Evolutionary conservation across 2,797 vertebrate species (phyloP), one percentile per base, ranked within the genome.

Genomic region (Myotis myotis): DNA sequence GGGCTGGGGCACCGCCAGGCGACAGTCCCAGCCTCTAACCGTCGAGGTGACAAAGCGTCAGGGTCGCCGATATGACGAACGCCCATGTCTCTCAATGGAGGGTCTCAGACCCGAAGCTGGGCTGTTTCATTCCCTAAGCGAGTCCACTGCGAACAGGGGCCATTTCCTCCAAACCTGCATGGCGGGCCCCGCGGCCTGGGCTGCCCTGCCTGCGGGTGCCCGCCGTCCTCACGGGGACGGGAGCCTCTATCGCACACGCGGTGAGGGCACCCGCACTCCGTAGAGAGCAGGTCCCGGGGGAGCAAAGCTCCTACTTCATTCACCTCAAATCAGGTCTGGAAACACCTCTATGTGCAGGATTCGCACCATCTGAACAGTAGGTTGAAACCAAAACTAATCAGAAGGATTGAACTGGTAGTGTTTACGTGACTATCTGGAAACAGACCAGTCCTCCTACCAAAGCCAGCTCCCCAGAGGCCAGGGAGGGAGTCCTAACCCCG

Each of bases 271-370:
- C 10, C 10, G 0, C 30, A 20, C 72, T 47, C 72, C 47, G 4
- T 5, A 15, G 25, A 19, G 41, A 10, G 47, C 11, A 47, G n/a
- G 12, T 41, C 62, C 76, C 6, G 23, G 30, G 51, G 49, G 74
- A 84, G 79, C 17, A 53, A 51, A 12, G 62, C 86, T 83, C 84
- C 79, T 51, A 23, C 30, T 80, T 79, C 44, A 51, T 72, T 87
- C 51, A n/a, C 36, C 84, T 84, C 38, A 83, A 74, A 92, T 64
- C 20, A 36, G 25, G 36, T 53, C 44, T 78, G 62, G 84, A 93
- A 87, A 91, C 68, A 71, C n/a, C 15, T 87, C 64, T 74, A 19
- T 57, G 86, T 95, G 95, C 36, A 72, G 64, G 93, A 41, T 60
- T 75, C 91, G 60, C 38, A 71, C 93, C 38, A 44, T 62, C 16